Evolutionary conservation across 2,797 vertebrate genomes (phyloP).

Genomic region (Fundulus diaphanus): DNA sequence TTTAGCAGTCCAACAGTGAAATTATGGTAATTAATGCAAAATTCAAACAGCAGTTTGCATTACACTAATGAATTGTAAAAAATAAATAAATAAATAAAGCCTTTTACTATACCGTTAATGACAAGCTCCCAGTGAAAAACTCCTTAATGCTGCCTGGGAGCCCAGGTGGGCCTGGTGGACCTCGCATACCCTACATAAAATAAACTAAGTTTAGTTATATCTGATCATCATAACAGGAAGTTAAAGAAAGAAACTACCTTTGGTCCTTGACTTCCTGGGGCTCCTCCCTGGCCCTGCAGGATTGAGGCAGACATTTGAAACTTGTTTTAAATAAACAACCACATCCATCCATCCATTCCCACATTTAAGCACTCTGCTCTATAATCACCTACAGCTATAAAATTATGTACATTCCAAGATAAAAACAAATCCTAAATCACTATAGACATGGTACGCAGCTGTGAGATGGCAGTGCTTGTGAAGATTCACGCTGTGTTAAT

Average conservation of each 20-base stretch:
- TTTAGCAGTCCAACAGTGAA: not conserved
- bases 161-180: conserved; percentile 55
- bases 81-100: no score
- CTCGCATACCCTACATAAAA: conserved; percentile 53
- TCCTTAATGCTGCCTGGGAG: conserved; percentile 57
- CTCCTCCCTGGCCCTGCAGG: conserved; percentile 70
- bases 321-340: conserved; percentile 15
- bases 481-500: not conserved
- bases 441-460: not conserved
- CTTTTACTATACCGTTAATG: conserved; percentile 46
- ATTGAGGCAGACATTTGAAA: conserved; percentile 4
- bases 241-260: conserved; percentile 50
- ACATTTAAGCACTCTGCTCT: no score
- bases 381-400: not conserved
- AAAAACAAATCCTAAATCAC: not conserved
- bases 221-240: not conserved
- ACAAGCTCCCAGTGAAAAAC: conserved; percentile 11
- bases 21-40: not conserved
- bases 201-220: conserved; percentile 1
- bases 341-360: not conserved
- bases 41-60: not conserved
- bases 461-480: not conserved
- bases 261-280: conserved; percentile 58
- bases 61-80: not conserved
- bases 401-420: not conserved